phyloP scores from a whole-genome alignment of 2,113 vertebrate species.

The Ursus arctos region DNA sequence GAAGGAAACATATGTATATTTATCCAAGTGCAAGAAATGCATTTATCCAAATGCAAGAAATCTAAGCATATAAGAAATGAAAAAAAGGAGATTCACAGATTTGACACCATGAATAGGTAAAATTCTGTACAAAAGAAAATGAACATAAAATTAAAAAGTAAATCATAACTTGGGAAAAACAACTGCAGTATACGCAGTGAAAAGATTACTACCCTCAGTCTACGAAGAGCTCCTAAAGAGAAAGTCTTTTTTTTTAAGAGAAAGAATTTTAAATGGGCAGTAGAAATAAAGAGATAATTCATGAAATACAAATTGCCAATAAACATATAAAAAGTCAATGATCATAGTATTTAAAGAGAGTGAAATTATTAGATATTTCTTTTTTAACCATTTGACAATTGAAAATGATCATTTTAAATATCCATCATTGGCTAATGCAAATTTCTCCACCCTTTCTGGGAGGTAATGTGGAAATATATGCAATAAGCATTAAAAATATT shows the following conservation, averaged over 20 bases:
- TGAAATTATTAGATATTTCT: not conserved
- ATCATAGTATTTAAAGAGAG: not conserved
- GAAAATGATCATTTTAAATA: not conserved
- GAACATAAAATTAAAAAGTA: not conserved
- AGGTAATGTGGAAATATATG: not conserved
- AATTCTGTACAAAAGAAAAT: conserved; percentile 2
- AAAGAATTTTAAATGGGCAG: not conserved
- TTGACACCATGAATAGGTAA: not conserved
- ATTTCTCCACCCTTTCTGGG: not conserved
- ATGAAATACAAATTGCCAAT: not conserved
- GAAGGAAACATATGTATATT: not conserved
- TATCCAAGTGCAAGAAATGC: not conserved
- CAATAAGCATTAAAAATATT: not conserved
- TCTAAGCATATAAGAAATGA: not conserved
- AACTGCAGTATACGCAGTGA: not conserved
- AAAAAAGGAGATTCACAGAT: not conserved
- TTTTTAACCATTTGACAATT: not conserved
- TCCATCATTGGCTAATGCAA: not conserved
- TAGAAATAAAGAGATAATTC: not conserved
- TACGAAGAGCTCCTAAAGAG: not conserved
- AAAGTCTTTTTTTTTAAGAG: not conserved
- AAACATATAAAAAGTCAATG: not conserved
- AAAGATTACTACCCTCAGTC: not conserved
- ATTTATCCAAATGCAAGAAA: not conserved
- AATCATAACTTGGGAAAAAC: not conserved